phyloP scores from a whole-genome alignment of 2,797 vertebrate species.

The Schizopygopsis pylzovi region DNA sequence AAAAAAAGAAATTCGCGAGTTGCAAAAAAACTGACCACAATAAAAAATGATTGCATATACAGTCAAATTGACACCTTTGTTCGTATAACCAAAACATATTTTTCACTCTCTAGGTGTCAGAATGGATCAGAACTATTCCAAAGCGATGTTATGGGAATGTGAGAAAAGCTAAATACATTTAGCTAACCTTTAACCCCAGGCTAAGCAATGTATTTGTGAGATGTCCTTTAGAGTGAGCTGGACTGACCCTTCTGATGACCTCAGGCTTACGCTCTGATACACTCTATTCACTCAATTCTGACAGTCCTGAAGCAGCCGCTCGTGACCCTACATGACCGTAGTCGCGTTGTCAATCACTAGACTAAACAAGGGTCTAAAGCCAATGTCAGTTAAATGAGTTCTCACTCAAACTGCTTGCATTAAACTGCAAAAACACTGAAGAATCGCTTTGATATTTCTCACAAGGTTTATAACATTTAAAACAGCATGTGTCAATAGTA shows the following conservation, averaged over 20 bases:
- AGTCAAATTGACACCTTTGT: not conserved
- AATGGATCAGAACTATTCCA: constrained; percentile 8
- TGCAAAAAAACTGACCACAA: not conserved
- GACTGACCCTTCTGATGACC: constrained; percentile 46
- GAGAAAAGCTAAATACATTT: constrained; percentile 29
- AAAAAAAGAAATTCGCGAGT: not conserved
- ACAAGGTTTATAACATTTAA: not conserved
- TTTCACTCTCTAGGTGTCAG: not conserved
- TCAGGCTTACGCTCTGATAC: constrained; percentile 47
- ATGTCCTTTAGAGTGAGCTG: constrained; percentile 42
- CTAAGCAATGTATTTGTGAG: constrained; percentile 33
- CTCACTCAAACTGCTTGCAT: not conserved
- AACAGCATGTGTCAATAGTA: not conserved
- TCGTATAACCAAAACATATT: not conserved
- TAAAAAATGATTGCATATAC: not conserved
- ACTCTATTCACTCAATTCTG: constrained; percentile 45
- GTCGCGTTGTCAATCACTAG: constrained; percentile 53
- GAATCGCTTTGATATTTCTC: not conserved
- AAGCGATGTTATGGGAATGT: constrained; percentile 17
- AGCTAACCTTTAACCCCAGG: constrained; percentile 52
- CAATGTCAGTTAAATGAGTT: constrained; percentile 37
- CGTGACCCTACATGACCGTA: constrained; percentile 39
- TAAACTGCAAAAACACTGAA: not conserved
- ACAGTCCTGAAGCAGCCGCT: constrained; percentile 35
- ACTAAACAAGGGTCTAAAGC: constrained; percentile 28